Evolutionary conservation across 1,140 invertebrate genomes (phyloP).

Genomic region (Euura saliciscinereae): DNA sequence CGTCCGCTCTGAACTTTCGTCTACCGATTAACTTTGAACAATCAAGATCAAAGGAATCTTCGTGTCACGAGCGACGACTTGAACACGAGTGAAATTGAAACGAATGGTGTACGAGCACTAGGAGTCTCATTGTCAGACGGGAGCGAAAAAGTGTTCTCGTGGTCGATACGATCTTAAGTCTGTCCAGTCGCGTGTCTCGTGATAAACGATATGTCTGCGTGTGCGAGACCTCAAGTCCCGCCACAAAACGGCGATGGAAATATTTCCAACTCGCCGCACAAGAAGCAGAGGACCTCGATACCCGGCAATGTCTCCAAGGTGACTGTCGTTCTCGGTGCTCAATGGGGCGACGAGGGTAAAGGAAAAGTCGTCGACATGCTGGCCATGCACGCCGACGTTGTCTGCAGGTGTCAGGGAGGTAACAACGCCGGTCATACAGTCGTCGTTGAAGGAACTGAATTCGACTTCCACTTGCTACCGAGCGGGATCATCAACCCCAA

Average conservation of each 20-base stretch:
- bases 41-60: no score
- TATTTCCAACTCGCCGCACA: conserved; percentile 39
- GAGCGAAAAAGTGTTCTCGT: no score
- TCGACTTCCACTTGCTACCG: conserved; percentile 97
- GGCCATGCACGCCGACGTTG: conserved; percentile 87
- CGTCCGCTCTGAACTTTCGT: no score
- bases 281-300: conserved; percentile 44
- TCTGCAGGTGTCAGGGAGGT: conserved; percentile 98
- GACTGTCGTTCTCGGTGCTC: conserved; percentile 94
- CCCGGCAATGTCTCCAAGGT: conserved; percentile 67
- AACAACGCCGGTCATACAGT: conserved; percentile 99
- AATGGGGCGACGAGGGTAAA: conserved; percentile 99
- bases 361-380: conserved; percentile 99
- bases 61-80: no score
- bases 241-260: conserved; percentile 42
- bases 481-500: conserved; percentile 95
- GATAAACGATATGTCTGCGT: conserved; percentile 23
- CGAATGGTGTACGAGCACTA: no score
- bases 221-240: conserved; percentile 33
- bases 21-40: no score
- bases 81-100: no score
- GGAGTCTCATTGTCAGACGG: no score
- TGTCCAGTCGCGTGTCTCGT: background rate
- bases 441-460: conserved; percentile 90
- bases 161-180: no score